Conservation (phyloP, 53 echinoderm and acorn worm genomes). For the Echinarachnius parma region DNA sequence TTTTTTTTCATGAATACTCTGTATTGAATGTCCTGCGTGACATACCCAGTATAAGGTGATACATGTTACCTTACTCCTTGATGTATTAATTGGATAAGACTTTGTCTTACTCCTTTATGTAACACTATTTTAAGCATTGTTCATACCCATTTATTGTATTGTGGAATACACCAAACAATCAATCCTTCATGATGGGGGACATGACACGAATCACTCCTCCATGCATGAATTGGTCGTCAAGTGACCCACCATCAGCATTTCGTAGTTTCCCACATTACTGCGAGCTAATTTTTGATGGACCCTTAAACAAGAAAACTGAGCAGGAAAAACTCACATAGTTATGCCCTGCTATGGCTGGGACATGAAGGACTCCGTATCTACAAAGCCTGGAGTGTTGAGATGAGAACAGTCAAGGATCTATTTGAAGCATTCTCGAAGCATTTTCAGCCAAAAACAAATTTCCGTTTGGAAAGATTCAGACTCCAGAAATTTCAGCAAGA, state of each 20-base stretch:
- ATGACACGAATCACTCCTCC: conserved; percentile 54
- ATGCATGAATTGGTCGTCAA: conserved; percentile 39
- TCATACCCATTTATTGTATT: not conserved
- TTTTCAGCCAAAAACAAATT: conserved; percentile 65
- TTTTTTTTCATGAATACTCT: not conserved
- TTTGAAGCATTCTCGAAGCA: conserved; percentile 41
- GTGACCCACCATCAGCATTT: conserved; percentile 48
- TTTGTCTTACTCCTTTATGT: not conserved
- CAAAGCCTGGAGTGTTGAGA: conserved; percentile 51
- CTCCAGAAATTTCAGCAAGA: conserved; percentile 36
- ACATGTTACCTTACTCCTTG: not conserved
- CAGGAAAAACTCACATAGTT: conserved; percentile 26
- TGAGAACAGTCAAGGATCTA: conserved; percentile 36
- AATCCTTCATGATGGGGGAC: conserved; percentile 38
- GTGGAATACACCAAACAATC: not conserved
- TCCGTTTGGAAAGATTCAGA: conserved; percentile 46
- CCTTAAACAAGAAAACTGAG: conserved; percentile 29
- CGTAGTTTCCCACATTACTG: conserved; percentile 53
- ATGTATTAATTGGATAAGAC: not conserved
- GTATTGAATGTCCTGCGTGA: not conserved
- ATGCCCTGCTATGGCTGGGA: conserved; percentile 51
- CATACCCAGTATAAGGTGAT: not conserved
- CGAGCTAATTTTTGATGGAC: conserved; percentile 56
- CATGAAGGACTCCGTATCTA: conserved; percentile 57
- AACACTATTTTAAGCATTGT: not conserved